Conservation (phyloP, 2,888 invertebrate genomes). For the Phymatocera aterrima region DNA sequence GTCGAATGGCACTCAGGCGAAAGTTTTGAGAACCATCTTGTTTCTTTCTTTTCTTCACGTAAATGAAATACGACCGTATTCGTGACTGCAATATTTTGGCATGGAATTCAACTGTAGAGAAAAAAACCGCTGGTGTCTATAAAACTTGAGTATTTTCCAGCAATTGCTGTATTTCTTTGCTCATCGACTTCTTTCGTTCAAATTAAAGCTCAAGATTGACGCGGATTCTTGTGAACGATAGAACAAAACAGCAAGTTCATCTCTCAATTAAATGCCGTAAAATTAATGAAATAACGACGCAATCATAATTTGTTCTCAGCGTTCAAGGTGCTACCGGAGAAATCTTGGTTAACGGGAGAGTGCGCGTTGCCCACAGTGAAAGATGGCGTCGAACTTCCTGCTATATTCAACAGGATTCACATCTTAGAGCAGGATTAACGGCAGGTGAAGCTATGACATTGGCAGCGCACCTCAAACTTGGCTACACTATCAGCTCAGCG, state of each 20-base stretch:
- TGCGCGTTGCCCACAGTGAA: conserved; percentile 78
- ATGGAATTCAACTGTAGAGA: neutral
- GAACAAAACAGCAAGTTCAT: no score
- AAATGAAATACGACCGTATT: neutral
- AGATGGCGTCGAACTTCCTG: conserved; percentile 85
- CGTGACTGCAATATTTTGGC: neutral
- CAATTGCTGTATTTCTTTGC: neutral
- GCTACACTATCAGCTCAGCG: conserved; percentile 81
- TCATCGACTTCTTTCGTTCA: neutral
- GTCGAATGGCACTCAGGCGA: conserved; percentile 8
- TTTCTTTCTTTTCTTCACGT: neutral
- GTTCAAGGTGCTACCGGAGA: conserved; percentile 84
- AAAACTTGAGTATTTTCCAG: neutral
- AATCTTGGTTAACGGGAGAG: conserved; percentile 84
- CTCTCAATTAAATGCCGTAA: no score
- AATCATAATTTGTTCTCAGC: conserved; percentile 70
- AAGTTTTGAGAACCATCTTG: neutral
- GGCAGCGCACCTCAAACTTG: conserved; percentile 89
- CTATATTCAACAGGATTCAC: conserved; percentile 91
- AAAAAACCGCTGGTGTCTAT: neutral
- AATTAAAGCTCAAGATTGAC: neutral
- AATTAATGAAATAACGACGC: no score
- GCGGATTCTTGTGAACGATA: neutral
- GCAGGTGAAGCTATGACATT: conserved; percentile 90
- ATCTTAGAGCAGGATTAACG: conserved; percentile 85